These are phyloP conservation scores for Anas platyrhynchos DNA, from an alignment of 2,113 vertebrate species.

Conservation along the genomic window DNA sequence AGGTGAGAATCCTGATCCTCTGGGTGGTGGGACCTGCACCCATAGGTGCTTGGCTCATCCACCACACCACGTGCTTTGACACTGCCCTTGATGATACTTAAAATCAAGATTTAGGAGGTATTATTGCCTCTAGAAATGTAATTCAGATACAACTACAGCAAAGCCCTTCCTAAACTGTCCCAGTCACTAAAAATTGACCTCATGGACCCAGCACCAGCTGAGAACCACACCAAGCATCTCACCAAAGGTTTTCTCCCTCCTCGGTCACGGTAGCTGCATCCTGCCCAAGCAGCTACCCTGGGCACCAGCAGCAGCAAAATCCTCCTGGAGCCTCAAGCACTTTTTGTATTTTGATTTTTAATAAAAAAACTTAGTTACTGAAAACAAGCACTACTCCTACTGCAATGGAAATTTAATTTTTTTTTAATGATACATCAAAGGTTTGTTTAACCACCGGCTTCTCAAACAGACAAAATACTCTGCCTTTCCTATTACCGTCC, in stretches of 20 bases:
- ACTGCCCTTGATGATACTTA: background rate
- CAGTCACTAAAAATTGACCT: background rate
- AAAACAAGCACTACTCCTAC: background rate
- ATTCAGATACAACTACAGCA: background rate
- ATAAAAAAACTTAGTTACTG: background rate
- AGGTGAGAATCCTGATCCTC: background rate
- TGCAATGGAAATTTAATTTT: accelerated
- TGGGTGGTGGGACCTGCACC: background rate
- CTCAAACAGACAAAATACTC: background rate
- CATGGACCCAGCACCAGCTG: background rate
- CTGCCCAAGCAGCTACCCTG: background rate
- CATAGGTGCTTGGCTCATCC: background rate
- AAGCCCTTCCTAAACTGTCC: background rate
- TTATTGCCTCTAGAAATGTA: background rate
- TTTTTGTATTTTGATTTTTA: background rate
- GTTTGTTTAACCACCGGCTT: background rate
- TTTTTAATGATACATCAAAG: background rate
- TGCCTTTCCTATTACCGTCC: background rate
- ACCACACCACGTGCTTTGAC: background rate
- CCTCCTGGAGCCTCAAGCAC: background rate
- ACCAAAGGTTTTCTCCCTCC: background rate
- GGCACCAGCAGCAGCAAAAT: background rate
- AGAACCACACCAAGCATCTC: background rate
- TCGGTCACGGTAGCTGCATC: background rate
- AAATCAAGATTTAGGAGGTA: background rate